These are phyloP conservation scores for Osmoderma eremita DNA, from an alignment of 2,888 invertebrate genomes.

Conservation along the genomic window DNA sequence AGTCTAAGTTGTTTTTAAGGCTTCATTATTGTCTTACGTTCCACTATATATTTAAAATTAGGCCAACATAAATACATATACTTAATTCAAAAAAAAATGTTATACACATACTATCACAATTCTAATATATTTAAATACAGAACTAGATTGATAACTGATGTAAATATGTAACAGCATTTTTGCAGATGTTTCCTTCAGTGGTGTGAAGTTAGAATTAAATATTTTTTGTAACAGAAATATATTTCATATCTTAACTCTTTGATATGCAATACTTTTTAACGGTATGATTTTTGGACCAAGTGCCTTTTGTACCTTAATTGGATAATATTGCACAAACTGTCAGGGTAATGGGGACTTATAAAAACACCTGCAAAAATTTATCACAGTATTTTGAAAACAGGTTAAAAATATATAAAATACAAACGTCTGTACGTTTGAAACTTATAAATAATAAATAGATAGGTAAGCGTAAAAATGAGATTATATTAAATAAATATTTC, in stretches of 20 bases:
- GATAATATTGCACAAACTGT: too few relatives aligned
- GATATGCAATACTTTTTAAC: too few relatives aligned
- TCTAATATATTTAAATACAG: constrained; percentile 1
- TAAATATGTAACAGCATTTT: constrained; percentile 12
- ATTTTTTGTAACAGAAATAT: too few relatives aligned
- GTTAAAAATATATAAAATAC: neutral
- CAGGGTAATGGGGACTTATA: too few relatives aligned
- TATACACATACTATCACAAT: neutral
- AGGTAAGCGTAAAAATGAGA: neutral
- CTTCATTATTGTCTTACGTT: constrained; percentile 60
- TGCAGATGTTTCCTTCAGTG: constrained; percentile 2
- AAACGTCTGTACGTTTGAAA: neutral
- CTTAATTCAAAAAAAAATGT: too few relatives aligned
- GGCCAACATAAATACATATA: constrained; percentile 29
- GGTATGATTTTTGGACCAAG: too few relatives aligned
- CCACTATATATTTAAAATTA: constrained; percentile 50
- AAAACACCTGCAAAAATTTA: constrained; percentile 26
- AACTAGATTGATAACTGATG: too few relatives aligned
- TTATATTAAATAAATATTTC: neutral
- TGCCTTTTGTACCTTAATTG: too few relatives aligned
- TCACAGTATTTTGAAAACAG: constrained; percentile 2
- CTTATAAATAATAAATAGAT: too few relatives aligned
- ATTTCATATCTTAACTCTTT: too few relatives aligned
- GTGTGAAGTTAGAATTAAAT: too few relatives aligned
- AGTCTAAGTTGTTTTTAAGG: constrained; percentile 49